Conservation (phyloP, 2,113 vertebrate genomes). For the Rousettus leschenaultii region DNA sequence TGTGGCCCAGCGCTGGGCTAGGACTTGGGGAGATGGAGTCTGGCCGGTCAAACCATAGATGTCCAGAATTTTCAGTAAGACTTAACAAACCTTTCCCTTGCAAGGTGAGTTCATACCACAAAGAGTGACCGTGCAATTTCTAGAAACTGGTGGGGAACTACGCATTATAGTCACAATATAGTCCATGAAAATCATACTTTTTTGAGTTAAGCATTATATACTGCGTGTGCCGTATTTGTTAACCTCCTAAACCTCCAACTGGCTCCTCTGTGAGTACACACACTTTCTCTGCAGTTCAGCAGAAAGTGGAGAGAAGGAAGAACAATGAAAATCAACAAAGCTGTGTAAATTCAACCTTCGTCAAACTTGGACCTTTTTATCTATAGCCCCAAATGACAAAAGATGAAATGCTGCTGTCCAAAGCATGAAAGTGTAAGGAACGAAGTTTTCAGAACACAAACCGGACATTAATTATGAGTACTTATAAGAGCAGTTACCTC, state of each 20-base stretch:
- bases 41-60: background rate
- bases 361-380: background rate
- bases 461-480: background rate
- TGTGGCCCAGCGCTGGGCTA: background rate
- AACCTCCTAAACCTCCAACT: background rate
- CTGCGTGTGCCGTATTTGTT: background rate
- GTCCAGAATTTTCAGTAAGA: background rate
- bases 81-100: background rate
- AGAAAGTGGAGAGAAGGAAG: background rate
- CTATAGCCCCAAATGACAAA: background rate
- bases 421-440: background rate
- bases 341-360: background rate
- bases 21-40: background rate
- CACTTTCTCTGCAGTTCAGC: background rate
- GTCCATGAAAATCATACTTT: background rate
- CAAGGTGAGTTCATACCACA: background rate
- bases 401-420: background rate
- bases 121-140: background rate
- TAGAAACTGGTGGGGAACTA: background rate
- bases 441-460: conserved; percentile 2
- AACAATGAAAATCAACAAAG: background rate
- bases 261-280: rapidly evolving
- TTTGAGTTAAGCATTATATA: background rate
- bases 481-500: background rate
- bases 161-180: background rate